These are phyloP conservation scores for Calidris pygmaea DNA, from an alignment of 2,113 vertebrate genomes.

Conservation along the genomic window DNA sequence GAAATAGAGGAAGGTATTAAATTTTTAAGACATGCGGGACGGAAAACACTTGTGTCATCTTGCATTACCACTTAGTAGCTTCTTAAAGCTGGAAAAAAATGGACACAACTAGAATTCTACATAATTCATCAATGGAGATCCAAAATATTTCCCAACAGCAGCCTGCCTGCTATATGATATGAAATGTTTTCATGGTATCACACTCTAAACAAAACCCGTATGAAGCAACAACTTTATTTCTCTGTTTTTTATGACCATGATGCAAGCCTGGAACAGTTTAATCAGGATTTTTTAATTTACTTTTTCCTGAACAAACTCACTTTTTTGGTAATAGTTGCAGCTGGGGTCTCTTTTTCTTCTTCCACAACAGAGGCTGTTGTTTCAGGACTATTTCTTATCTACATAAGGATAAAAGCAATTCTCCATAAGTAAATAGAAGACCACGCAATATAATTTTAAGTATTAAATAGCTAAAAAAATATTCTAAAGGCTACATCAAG, in stretches of 20 bases:
- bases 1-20: constrained; percentile 28
- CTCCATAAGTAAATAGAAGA: not conserved
- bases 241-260: not conserved
- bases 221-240: not conserved
- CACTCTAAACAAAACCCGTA: not conserved
- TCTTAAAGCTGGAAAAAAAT: not conserved
- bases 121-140: not conserved
- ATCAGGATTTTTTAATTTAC: not conserved
- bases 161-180: not conserved
- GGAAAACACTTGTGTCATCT: not conserved
- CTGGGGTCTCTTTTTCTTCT: constrained; percentile 67
- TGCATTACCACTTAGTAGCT: not conserved
- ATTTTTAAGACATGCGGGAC: not conserved
- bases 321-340: constrained; percentile 56
- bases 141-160: not conserved
- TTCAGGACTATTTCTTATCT: constrained; percentile 78
- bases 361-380: constrained; percentile 51
- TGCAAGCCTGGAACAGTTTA: not conserved
- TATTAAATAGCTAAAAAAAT: not conserved
- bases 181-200: not conserved
- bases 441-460: not conserved
- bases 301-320: constrained; percentile 30
- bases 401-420: not conserved
- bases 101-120: not conserved
- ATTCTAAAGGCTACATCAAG: not conserved